A percentile compares a stretch with the other conserved stretches of the same genome.
Conservation (phyloP, 2,888 invertebrate genomes). For the Tetragnatha montana region DNA sequence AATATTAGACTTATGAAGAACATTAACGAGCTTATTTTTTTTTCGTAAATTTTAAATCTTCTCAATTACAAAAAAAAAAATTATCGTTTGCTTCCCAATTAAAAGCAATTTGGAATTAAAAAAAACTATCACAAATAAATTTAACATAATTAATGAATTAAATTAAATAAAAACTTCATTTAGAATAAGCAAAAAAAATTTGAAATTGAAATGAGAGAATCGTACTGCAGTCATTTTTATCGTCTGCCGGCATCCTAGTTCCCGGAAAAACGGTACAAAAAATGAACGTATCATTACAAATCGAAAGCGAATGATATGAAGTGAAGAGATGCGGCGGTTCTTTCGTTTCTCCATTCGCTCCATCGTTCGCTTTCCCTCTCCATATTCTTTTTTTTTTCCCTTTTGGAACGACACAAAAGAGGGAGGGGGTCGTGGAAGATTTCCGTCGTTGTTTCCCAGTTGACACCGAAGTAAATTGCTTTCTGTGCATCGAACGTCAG, state of each 20-base stretch:
- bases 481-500: slow-evolving; percentile 55
- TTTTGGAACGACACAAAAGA: background rate
- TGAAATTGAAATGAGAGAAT: no score
- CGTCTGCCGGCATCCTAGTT: background rate
- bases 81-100: no score
- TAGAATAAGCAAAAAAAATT: background rate
- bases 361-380: background rate
- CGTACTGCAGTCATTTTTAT: slow-evolving; percentile 2
- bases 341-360: slow-evolving; percentile 21
- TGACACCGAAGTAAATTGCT: slow-evolving; percentile 67
- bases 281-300: slow-evolving; percentile 44
- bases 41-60: no score
- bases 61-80: no score
- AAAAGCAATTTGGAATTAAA: no score
- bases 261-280: background rate
- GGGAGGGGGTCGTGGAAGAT: slow-evolving; percentile 11
- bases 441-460: slow-evolving; percentile 18
- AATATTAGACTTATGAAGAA: no score
- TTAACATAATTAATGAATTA: no score
- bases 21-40: no score
- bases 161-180: background rate
- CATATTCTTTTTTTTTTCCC: slow-evolving; percentile 5
- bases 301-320: slow-evolving; percentile 53
- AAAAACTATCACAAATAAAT: no score
- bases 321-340: slow-evolving; percentile 20